Evolutionary conservation across 1,140 invertebrate genomes (phyloP).

Genomic region (Sitophilus oryzae): DNA sequence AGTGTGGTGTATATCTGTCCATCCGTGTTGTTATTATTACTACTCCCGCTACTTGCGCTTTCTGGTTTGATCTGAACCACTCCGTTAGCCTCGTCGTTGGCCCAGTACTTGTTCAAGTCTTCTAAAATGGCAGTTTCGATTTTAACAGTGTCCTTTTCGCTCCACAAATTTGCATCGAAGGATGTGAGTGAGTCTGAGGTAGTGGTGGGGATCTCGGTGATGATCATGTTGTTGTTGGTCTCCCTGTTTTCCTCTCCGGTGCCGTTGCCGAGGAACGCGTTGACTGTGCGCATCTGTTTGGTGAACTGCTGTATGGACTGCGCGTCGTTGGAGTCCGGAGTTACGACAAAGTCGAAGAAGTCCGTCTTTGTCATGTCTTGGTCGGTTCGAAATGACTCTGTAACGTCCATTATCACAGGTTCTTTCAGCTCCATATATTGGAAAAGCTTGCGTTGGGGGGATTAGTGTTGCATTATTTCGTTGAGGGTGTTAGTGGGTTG

Average conservation of each 20-base stretch:
- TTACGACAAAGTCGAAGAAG: constrained; percentile 82
- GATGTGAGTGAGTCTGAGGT: constrained; percentile 42
- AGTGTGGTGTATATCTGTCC: constrained; percentile 59
- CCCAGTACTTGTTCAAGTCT: constrained; percentile 76
- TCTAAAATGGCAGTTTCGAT: constrained; percentile 68
- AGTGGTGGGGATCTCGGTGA: constrained; percentile 40
- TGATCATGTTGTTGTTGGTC: constrained; percentile 55
- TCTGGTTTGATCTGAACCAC: constrained; percentile 46
- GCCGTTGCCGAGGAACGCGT: constrained; percentile 51
- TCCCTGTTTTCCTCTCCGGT: constrained; percentile 55
- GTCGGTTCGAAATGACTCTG: constrained; percentile 66
- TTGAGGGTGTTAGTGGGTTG: no score
- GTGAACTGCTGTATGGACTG: constrained; percentile 56
- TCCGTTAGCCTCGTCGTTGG: constrained; percentile 52
- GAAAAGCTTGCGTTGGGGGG: not conserved
- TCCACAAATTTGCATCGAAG: constrained; percentile 65
- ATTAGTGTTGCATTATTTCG: not conserved
- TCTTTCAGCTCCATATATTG: constrained; percentile 34
- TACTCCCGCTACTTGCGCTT: constrained; percentile 47
- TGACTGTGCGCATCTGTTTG: constrained; percentile 57
- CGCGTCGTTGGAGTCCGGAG: constrained; percentile 58
- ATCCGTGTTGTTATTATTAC: constrained; percentile 47
- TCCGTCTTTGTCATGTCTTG: constrained; percentile 71
- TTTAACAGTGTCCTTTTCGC: constrained; percentile 61
- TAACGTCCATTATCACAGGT: constrained; percentile 63